phyloP scores from a whole-genome alignment of 2,888 invertebrate species.

The Agriotes lineatus region DNA sequence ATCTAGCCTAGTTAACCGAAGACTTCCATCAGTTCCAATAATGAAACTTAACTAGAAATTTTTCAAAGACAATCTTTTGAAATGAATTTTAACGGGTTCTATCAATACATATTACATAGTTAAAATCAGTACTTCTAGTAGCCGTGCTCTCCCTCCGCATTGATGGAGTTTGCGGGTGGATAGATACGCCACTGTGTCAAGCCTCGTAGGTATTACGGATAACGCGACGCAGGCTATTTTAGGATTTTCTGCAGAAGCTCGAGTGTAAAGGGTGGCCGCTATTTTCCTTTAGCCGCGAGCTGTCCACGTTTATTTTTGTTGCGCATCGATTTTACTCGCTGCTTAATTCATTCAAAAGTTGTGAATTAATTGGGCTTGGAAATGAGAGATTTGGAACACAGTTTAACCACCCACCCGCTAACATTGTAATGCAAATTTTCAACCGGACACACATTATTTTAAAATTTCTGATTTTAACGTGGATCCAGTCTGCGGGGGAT shows the following conservation, averaged over 20 bases:
- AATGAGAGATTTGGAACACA: slow-evolving; percentile 7
- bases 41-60: too few relatives aligned
- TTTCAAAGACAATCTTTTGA: too few relatives aligned
- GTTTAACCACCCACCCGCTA: background rate
- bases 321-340: slow-evolving; percentile 8
- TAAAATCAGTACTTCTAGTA: too few relatives aligned
- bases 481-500: background rate
- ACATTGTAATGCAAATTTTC: slow-evolving; percentile 7
- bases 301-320: background rate
- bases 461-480: background rate
- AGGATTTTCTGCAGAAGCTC: background rate
- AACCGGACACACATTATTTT: background rate
- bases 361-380: slow-evolving; percentile 13
- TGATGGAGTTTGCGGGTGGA: too few relatives aligned
- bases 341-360: slow-evolving; percentile 21
- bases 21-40: too few relatives aligned
- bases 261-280: background rate
- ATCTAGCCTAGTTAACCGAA: too few relatives aligned
- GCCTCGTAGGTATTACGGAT: slow-evolving; percentile 11
- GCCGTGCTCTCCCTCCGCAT: too few relatives aligned
- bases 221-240: slow-evolving; percentile 1
- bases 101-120: too few relatives aligned
- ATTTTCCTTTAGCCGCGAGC: background rate
- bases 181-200: too few relatives aligned
- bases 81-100: too few relatives aligned